Evolutionary conservation across 2,888 invertebrate species (phyloP).

Genomic region (Flexamia atlantica): DNA sequence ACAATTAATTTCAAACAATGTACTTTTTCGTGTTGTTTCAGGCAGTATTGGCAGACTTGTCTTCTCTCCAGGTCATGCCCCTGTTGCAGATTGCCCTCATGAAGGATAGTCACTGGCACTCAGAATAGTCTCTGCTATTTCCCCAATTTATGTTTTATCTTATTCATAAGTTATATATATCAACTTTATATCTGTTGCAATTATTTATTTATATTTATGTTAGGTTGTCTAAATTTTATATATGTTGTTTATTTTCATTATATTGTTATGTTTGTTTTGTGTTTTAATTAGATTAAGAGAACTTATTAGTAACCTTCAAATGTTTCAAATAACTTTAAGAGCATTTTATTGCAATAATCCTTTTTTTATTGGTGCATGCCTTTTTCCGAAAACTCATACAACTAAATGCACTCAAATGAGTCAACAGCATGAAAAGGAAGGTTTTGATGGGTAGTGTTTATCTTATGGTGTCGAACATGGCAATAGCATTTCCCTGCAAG

Average conservation of each 20-base stretch:
- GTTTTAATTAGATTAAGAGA: not conserved
- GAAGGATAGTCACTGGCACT: constrained; percentile 65
- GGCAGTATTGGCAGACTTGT: constrained; percentile 92
- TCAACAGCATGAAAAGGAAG: too few relatives aligned
- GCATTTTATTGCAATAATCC: not conserved
- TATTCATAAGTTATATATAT: not conserved
- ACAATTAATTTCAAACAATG: too few relatives aligned
- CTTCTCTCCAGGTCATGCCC: constrained; percentile 91
- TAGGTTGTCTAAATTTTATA: constrained; percentile 19
- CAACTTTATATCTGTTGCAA: not conserved
- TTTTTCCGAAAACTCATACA: too few relatives aligned
- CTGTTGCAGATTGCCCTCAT: constrained; percentile 88
- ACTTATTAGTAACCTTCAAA: not conserved
- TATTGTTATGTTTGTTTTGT: not conserved
- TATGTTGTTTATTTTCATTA: constrained; percentile 1
- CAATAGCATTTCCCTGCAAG: too few relatives aligned
- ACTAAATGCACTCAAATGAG: too few relatives aligned
- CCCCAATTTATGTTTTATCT: not conserved
- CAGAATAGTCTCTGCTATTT: not conserved
- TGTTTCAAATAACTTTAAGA: not conserved
- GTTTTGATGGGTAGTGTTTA: too few relatives aligned
- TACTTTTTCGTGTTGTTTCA: constrained; percentile 71
- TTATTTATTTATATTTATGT: not conserved
- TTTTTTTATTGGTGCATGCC: too few relatives aligned
- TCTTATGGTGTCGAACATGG: too few relatives aligned